Evolutionary conservation across 2,113 vertebrate genomes (phyloP), one percentile per base, ranked within the genome.

Genomic region (Hydrolagus affinis): DNA sequence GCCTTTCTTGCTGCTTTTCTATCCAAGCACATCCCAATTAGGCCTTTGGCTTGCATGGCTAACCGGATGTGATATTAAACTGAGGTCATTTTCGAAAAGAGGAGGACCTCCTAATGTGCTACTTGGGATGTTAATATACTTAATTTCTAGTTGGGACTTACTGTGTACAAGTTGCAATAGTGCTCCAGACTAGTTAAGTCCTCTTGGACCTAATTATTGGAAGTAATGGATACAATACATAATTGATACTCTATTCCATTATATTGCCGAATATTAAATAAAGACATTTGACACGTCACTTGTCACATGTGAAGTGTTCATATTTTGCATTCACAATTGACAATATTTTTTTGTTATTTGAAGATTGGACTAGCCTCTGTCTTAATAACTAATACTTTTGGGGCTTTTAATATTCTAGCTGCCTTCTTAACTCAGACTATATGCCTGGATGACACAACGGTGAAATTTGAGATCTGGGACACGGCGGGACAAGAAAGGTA

Each of bases 381-480:
- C 80, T 44, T 88, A 77, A 88, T 87, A 87, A 78, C 69, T 78
- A 71, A 30, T 70, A 74, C 86, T n/a, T 74, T 30, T 25, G 0
- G 14, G 72, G 19, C 77, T 1, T 86, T 86, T 89, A n/a, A 89
- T 91, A 25, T 93, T 92, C 88, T 90, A 99, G 98, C 98, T 91
- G 98, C 97, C 92, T 99, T 99, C 93, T 94, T 99, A 93, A 99
- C 98, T 88, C 98, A 99, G 91, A 99, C 98, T 0, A 96, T 99
- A 85, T 99, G 98, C 94, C 95, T 99, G 89, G 98, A 99, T 64
- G 98, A 99, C 90, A 99, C 98, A 87, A 99, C 98, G 0, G 97
- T 99, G 91, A 99, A 99, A 90, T 99, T 99, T 95, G 98, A 99
- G 91, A 99, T 99, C 88, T 99, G 98, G 98, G 98, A 99, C 90